Evolutionary conservation across 2,113 vertebrate genomes (phyloP), one percentile per base, ranked within the genome.

Genomic region (Sphyrna mokarran): DNA sequence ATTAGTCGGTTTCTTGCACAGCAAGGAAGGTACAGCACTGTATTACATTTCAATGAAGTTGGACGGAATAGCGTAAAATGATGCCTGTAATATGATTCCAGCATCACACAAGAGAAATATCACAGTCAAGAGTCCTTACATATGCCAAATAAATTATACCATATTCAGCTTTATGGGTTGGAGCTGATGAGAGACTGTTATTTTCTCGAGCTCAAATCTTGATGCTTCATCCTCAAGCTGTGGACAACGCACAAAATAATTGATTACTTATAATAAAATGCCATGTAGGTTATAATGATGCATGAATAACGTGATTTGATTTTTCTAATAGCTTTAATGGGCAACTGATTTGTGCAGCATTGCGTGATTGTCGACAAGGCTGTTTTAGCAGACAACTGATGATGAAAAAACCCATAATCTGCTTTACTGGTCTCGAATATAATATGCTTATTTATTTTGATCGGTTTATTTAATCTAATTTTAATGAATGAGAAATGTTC

Each of bases 301-400:
- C 37, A 94, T 94, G 91, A 68, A 43, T 94, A 43, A 94, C n/a
- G 43, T 23, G 68, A 69, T 54, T 94, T 94, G 29, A 22, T 70
- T 94, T 94, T 69, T 69, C 6, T 43, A 95, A 95, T 95, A 95
- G 33, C 93, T 94, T 69, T 94, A 72, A 72, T 33, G n/a, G 94
- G 20, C 23, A 54, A 95, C 48, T 54, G 94, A 95, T 23, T 95
- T 94, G 63, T 72, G 43, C 40, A 72, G 14, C 23, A 48, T 29
- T 95, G 5, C 14, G 91, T 43, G 37, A 69, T 40, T 70, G 91
- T 90, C 29, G 2, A 40, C 89, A 29, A 16, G 48, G 14, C 33
- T 40, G 40, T 26, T 43, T 94, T 43, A 37, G 58, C 61, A 68
- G 63, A 40, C 69, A 95, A 70, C 40, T 23, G 13, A 43, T 95